A percentile compares a stretch with the other conserved stretches of the same genome.
Conservation (phyloP, 2,797 vertebrate species). For the Macroramphosus scolopax region DNA sequence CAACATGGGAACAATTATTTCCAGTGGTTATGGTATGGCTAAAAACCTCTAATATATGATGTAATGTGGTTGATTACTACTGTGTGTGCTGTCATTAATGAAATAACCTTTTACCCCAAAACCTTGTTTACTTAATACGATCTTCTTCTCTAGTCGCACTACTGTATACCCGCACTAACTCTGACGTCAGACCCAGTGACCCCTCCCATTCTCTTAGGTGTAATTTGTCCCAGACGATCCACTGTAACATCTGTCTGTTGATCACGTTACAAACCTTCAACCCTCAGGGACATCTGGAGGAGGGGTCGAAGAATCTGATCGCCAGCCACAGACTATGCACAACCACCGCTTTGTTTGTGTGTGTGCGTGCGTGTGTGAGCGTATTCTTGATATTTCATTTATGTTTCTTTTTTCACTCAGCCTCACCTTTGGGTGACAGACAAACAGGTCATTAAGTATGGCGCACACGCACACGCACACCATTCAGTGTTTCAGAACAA, state of each 20-base stretch:
- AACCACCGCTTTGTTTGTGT: neutral
- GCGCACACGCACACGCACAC: constrained; percentile 12
- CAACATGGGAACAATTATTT: neutral
- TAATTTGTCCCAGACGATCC: constrained; percentile 8
- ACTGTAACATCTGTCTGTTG: constrained; percentile 46
- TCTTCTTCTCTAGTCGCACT: neutral
- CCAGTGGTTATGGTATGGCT: no score
- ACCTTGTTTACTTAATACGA: neutral
- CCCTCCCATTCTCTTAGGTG: neutral
- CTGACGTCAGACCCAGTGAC: neutral
- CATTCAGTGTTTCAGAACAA: constrained; percentile 38
- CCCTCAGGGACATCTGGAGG: constrained; percentile 9
- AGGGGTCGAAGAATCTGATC: constrained; percentile 3
- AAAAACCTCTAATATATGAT: neutral
- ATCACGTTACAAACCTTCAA: constrained; percentile 40
- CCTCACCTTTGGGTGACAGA: no score
- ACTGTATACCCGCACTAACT: neutral
- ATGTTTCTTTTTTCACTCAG: no score
- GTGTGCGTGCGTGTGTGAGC: no score
- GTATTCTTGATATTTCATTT: no score
- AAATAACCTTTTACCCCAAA: neutral
- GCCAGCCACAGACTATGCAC: neutral
- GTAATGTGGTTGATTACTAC: neutral
- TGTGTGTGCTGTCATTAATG: neutral
- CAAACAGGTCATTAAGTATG: constrained; percentile 32